A percentile compares a stretch with the other conserved stretches of the same genome.
Evolutionary conservation across 2,888 invertebrate genomes (phyloP).

Genomic region (Reticulitermes lucifugus): DNA sequence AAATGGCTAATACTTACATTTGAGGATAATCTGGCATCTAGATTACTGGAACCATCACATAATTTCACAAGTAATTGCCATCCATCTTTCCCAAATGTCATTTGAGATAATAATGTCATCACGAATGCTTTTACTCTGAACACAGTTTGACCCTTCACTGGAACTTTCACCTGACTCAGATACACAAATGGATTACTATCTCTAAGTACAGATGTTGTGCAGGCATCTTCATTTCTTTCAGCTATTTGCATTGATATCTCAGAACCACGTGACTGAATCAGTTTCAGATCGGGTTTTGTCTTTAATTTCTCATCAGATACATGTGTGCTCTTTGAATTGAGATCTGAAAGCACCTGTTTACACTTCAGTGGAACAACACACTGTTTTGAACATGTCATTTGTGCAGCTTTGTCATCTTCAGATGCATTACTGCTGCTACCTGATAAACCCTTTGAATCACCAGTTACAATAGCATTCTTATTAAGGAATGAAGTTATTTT

Average conservation of each 20-base stretch:
- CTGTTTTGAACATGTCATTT: not conserved
- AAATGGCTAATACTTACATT: constrained; percentile 37
- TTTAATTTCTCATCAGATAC: not conserved
- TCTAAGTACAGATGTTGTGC: not conserved
- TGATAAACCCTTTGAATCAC: not conserved
- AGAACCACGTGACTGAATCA: too few species aligned
- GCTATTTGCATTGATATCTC: too few species aligned
- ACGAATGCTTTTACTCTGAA: constrained; percentile 61
- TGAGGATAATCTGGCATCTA: constrained; percentile 43
- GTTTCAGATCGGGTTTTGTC: not conserved
- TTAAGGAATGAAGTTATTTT: constrained; percentile 19
- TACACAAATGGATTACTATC: constrained; percentile 41
- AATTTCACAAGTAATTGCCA: constrained; percentile 63
- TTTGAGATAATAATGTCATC: constrained; percentile 61
- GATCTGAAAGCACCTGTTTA: not conserved
- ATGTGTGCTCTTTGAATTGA: not conserved
- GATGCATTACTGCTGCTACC: not conserved
- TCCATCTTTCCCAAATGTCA: constrained; percentile 56
- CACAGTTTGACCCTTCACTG: not conserved
- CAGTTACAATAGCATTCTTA: not conserved
- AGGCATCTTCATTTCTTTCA: too few species aligned
- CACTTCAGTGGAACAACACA: too few species aligned
- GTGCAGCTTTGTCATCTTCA: not conserved
- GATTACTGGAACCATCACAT: constrained; percentile 62
- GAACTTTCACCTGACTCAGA: constrained; percentile 19